Base-by-base conservation (phyloP, 23 tunicate genomes). In the Styela plicata region DNA sequence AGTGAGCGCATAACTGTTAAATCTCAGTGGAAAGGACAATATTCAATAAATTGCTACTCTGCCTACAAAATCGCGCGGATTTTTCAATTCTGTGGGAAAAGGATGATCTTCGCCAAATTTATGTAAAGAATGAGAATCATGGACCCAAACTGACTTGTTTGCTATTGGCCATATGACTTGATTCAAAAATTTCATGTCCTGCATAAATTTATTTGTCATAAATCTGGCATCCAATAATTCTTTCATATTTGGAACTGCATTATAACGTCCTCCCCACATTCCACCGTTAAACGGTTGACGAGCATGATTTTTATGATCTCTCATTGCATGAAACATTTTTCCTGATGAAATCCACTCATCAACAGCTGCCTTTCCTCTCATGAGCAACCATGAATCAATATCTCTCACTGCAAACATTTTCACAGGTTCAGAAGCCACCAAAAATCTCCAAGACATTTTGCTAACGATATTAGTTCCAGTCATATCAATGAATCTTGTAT, bases 331-430 rank as follows among this genome's bases (percentile, higher is more conserved):
- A 32, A 71, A 71, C 37, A 28, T 71, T 30, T 36, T 71, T 33
- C 77, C 77, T 21, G 77, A 71, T 71, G 32, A 5, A 21, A 71
- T 33, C 77, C 77, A 71, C 37, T 71, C 77, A 17, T 71, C 77
- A 27, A 34, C 37, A 34, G 77, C 77, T 34, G 34, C 77, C 17
- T 71, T 71, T 31, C 77, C 77, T 71, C 77, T 71, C 35, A 21
- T 31, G 3, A 71, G 34, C 36, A 71, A 28, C 24, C 77, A 34
- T 3, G 32, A 71, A 29, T 71, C 77, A 30, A 71, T 71, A 32
- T 71, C 77, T 21, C 32, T 33, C 36, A 71, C 34, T 71, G 34
- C 24, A 34, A 71, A 71, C 37, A 21, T 28, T 71, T 71, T 71
- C 3, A 71, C 77, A 7, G 77, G 77, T 17, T 71, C 77, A 18